Conservation (phyloP, 2,888 invertebrate genomes). For the Scaptomyza flava region DNA sequence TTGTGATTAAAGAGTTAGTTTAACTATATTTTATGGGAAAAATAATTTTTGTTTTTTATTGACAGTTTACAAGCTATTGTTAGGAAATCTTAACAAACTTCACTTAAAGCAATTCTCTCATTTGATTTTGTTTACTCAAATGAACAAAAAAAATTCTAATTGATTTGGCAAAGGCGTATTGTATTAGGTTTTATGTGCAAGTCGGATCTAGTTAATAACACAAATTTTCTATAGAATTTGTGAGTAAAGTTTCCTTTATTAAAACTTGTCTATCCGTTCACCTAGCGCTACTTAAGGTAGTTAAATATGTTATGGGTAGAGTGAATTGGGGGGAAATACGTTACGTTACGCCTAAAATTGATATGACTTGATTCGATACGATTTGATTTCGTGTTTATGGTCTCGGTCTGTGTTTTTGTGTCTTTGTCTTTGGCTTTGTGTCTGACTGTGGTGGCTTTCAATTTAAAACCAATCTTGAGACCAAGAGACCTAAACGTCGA, state of each 20-base stretch:
- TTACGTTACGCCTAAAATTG: constrained; percentile 36
- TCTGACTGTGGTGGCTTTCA: constrained; percentile 47
- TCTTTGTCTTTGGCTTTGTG: background rate
- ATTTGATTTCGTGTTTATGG: constrained; percentile 50
- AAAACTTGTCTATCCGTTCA: background rate
- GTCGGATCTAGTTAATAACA: too few relatives aligned
- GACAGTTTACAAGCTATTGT: too few relatives aligned
- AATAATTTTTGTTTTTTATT: too few relatives aligned
- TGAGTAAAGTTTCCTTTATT: background rate
- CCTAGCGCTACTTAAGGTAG: background rate
- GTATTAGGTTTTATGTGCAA: too few relatives aligned
- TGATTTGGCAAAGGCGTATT: too few relatives aligned
- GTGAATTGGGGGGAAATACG: constrained; percentile 26
- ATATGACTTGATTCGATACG: constrained; percentile 50
- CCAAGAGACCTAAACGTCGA: constrained; percentile 80
- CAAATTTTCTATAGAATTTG: background rate
- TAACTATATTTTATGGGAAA: too few relatives aligned
- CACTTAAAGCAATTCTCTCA: too few relatives aligned
- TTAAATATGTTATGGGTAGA: background rate
- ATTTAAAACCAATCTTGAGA: constrained; percentile 69
- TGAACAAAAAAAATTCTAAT: too few relatives aligned
- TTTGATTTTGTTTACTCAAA: too few relatives aligned
- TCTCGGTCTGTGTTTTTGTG: background rate
- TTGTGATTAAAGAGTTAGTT: too few relatives aligned
- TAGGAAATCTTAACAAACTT: too few relatives aligned